Conservation (phyloP, 2,113 vertebrate species). For the Holacanthus passer region DNA sequence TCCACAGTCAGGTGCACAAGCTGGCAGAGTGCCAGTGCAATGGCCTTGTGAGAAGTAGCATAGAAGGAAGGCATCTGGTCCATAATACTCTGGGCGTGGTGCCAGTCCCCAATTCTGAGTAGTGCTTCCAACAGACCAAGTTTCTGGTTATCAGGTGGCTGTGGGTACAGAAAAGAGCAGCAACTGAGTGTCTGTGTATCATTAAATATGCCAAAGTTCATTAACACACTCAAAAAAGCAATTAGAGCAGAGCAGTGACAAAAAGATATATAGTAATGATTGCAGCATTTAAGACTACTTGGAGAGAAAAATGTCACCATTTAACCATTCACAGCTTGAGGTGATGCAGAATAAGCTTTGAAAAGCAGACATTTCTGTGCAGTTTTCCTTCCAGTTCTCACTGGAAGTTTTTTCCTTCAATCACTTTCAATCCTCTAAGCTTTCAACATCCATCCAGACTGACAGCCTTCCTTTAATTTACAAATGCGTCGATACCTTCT, state of each 20-base stretch:
- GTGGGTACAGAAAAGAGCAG: conserved; percentile 45
- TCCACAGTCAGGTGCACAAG: conserved; percentile 96
- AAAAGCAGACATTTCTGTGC: neutral
- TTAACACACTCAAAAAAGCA: neutral
- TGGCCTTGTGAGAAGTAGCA: conserved; percentile 94
- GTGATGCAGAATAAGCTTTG: neutral
- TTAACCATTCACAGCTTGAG: neutral
- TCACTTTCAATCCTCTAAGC: neutral
- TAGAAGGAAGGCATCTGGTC: conserved; percentile 98
- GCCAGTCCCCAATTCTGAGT: conserved; percentile 97
- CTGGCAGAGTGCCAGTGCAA: conserved; percentile 94
- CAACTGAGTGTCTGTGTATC: neutral
- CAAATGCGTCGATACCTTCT: conserved; percentile 63
- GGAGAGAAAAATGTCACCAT: too few relatives aligned
- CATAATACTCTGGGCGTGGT: conserved; percentile 97
- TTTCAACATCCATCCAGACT: neutral
- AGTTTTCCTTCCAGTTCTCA: neutral
- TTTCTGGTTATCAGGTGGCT: conserved; percentile 98
- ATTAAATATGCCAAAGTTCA: conserved; percentile 5
- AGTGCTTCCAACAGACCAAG: conserved; percentile 96
- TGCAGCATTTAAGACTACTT: too few relatives aligned
- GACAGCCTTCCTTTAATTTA: neutral
- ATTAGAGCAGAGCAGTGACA: neutral
- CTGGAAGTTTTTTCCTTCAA: neutral
- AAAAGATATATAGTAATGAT: too few relatives aligned